Evolutionary conservation across 2,113 vertebrate genomes (phyloP), one percentile per base, ranked within the genome.

Genomic region (Tenebrosternarchus preto): DNA sequence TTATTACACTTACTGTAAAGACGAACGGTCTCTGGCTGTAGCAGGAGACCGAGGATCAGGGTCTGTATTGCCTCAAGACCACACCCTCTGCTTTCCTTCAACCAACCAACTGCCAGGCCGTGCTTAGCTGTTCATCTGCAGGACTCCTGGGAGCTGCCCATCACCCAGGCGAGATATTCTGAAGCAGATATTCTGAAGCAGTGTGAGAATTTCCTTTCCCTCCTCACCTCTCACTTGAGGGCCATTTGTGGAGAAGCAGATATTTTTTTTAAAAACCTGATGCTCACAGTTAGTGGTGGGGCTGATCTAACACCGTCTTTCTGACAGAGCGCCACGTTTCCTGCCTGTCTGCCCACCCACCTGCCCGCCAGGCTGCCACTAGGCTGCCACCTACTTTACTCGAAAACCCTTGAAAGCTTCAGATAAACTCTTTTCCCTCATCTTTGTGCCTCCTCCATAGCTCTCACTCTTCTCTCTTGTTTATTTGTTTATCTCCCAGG

Each of bases 231-330:
- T 33, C 63, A 33, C 29, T 66, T n/a, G 75, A n/a, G 31, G 71
- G 7, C 24, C 56, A 56, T 70, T 66, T 71, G 56, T 76, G 77
- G 31, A 9, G 46, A 2, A 60, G 70, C 72, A 72, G 57, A 63
- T 56, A 79, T 63, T 73, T 82, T 56, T 63, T 73, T 82, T 56
- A 72, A 46, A 73, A 25, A 0, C 46, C 74, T 77, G 74, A 70
- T 43, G 36, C 71, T 20, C 64, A 46, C 20, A 73, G 74, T 67
- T 53, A 50, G 56, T 46, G 19, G 17, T 24, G 31, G 4, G 63
- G 63, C 17, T 50, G 73, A 71, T 76, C 72, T 61, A 63, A 63
- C 2, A 29, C 11, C 63, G 64, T 71, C 17, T 27, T 57, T 36
- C 70, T 69, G 72, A 75, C 24, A 57, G n/a, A 36, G 59, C 16